Percentiles rank a stretch among this genome's conserved stretches.
These are phyloP conservation scores for Danaus plexippus DNA, from an alignment of 1,140 invertebrate species.

Conservation along the genomic window DNA sequence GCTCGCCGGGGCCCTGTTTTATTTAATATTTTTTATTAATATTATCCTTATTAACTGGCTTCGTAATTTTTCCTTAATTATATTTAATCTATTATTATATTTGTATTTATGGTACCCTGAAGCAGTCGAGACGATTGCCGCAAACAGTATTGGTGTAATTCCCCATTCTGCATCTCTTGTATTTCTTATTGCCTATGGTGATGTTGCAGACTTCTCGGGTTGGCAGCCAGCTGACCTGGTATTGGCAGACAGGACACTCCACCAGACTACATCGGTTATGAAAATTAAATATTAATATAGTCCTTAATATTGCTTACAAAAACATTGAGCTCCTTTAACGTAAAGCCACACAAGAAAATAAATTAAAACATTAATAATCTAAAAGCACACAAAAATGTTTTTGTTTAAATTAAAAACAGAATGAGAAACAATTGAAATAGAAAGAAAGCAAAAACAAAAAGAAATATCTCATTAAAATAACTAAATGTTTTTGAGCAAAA, in stretches of 20 bases:
- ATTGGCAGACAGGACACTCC: conserved; percentile 14
- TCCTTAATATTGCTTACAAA: no score
- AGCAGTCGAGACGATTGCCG: conserved; percentile 48
- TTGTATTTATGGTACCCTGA: conserved; percentile 31
- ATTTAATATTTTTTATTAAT: not conserved
- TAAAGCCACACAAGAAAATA: not conserved
- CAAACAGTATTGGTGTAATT: conserved; percentile 51
- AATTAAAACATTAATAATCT: not conserved
- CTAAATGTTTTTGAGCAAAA: no score
- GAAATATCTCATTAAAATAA: no score
- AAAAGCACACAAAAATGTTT: no score
- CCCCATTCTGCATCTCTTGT: conserved; percentile 42
- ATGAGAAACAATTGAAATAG: no score
- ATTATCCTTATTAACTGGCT: not conserved
- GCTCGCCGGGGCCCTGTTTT: conserved; percentile 45
- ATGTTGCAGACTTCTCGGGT: conserved; percentile 44
- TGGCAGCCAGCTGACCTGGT: conserved; percentile 23
- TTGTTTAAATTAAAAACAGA: no score
- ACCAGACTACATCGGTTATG: conserved; percentile 8
- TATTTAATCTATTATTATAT: not conserved
- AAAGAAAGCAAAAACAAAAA: no score
- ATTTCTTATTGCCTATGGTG: conserved; percentile 35
- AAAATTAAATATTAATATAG: no score
- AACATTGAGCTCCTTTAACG: no score
- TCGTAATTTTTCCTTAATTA: not conserved